phyloP scores from a whole-genome alignment of 2,888 invertebrate species.

The Oasisia sp. region DNA sequence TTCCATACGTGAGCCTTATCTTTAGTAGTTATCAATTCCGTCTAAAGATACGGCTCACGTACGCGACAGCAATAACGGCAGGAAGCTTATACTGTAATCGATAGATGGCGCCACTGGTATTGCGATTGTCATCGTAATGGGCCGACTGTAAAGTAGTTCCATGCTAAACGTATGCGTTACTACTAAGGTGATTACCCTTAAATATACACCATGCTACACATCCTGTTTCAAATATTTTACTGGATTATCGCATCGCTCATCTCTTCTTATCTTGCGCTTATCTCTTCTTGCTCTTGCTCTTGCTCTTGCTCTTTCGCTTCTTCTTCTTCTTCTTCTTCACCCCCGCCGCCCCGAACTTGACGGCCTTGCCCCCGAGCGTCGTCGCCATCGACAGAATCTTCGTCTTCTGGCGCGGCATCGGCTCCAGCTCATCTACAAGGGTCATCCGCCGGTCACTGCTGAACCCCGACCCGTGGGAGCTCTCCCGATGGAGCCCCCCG shows the following conservation, averaged over 20 bases:
- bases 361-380: not conserved
- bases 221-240: not conserved
- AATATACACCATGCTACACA: too few species aligned
- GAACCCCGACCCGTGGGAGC: not conserved
- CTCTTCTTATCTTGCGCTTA: not conserved
- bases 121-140: not conserved
- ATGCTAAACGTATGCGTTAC: too few species aligned
- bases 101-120: not conserved
- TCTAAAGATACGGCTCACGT: too few species aligned
- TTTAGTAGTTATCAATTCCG: too few species aligned
- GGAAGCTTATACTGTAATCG: too few species aligned
- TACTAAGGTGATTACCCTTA: too few species aligned
- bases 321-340: constrained; percentile 1
- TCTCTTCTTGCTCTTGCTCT: too few species aligned
- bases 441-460: not conserved
- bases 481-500: not conserved
- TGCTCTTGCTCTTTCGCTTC: not conserved
- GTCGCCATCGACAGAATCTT: not conserved
- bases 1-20: too few species aligned
- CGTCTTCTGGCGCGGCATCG: not conserved
- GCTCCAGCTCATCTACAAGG: not conserved
- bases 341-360: not conserved
- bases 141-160: too few species aligned
- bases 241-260: not conserved
- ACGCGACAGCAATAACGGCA: too few species aligned